Evolutionary conservation across 2,113 vertebrate genomes (phyloP).

Genomic region (Mesembrinibis cayennensis): DNA sequence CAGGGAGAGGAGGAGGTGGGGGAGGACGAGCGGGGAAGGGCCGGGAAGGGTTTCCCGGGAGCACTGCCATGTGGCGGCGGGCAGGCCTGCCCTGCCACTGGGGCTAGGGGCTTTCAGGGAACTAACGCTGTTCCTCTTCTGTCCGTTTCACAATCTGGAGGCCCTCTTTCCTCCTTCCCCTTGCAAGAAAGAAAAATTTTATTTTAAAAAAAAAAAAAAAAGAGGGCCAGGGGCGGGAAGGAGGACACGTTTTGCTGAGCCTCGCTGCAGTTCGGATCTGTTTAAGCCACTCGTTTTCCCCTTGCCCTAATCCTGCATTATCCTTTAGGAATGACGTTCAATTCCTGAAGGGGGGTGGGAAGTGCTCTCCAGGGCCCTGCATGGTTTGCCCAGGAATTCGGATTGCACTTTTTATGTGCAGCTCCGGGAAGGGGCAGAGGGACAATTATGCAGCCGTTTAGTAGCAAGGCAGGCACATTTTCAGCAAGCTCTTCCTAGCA

Average conservation of each 20-base stretch:
- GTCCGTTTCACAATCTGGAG: neutral
- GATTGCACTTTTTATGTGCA: constrained; percentile 30
- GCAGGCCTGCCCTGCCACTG: neutral
- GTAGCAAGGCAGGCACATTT: constrained; percentile 8
- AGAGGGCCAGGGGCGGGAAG: neutral
- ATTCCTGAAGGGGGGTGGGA: constrained; percentile 22
- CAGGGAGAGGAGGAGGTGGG: neutral
- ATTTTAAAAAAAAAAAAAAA: neutral
- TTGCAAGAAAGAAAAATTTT: neutral
- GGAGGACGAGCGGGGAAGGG: neutral
- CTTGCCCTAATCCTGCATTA: constrained; percentile 57
- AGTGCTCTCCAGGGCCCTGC: constrained; percentile 22
- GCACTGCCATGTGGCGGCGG: neutral
- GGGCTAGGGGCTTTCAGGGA: neutral
- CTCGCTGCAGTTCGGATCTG: neutral
- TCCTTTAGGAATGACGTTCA: constrained; percentile 46
- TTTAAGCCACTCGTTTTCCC: constrained; percentile 52
- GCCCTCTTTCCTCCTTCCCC: constrained; percentile 1
- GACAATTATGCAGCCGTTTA: constrained; percentile 11
- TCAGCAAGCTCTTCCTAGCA: constrained; percentile 8
- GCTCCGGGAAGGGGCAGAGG: constrained; percentile 16
- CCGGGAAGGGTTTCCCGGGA: neutral
- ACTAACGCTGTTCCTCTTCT: neutral
- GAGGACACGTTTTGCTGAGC: neutral
- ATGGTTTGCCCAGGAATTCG: constrained; percentile 47